Percentiles rank a stretch among this genome's conserved stretches.
phyloP scores from a whole-genome alignment of 2,888 invertebrate genomes.

The Acanthosepion lycidas region DNA sequence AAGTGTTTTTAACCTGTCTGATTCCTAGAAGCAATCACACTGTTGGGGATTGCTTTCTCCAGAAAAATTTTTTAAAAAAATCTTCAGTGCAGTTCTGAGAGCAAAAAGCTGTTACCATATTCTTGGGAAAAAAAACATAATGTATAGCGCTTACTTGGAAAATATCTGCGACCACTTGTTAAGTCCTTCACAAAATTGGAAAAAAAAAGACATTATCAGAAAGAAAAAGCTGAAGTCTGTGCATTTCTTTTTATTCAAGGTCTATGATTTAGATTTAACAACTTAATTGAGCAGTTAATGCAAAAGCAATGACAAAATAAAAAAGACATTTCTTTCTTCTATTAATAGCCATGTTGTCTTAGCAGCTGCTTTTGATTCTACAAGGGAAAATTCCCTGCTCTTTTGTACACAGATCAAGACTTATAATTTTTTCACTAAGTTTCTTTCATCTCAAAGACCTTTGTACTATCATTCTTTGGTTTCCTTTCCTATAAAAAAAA shows the following conservation, averaged over 20 bases:
- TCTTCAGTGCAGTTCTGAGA: too few species aligned
- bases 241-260: background rate
- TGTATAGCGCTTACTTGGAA: too few species aligned
- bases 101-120: too few species aligned
- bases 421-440: background rate
- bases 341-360: background rate
- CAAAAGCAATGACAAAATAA: background rate
- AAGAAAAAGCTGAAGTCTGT: background rate
- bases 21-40: too few species aligned
- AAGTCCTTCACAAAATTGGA: too few species aligned
- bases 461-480: background rate
- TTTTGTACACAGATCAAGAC: background rate
- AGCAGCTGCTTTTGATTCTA: background rate
- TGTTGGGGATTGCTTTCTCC: too few species aligned
- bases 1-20: too few species aligned
- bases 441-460: slow-evolving; percentile 11
- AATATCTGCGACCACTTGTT: too few species aligned
- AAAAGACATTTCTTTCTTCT: background rate
- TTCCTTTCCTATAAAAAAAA: background rate
- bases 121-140: too few species aligned
- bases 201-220: too few species aligned
- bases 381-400: background rate
- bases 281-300: background rate
- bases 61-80: too few species aligned
- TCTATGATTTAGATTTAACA: background rate